Conservation (phyloP, 2,797 vertebrate genomes). For the Takifugu rubripes region DNA sequence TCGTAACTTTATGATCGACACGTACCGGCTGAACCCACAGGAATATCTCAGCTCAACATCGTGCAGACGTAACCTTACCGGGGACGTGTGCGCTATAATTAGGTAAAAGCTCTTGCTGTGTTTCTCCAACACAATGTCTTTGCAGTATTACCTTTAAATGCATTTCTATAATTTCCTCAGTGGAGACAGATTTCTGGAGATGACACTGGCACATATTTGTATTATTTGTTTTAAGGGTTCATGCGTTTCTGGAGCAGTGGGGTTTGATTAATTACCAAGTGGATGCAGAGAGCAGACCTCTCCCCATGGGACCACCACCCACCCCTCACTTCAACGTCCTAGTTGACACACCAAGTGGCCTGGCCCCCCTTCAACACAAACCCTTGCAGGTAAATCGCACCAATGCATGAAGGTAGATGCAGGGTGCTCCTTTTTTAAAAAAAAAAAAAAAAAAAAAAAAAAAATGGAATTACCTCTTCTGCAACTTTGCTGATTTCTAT, state of each 20-base stretch:
- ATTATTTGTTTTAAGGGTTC: constrained; percentile 77
- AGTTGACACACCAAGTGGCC: constrained; percentile 86
- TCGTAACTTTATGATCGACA: constrained; percentile 98
- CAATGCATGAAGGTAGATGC: not conserved
- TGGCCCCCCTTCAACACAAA: constrained; percentile 91
- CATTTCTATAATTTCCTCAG: constrained; percentile 4
- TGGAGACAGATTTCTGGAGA: not conserved
- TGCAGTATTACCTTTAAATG: not conserved
- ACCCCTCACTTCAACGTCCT: constrained; percentile 96
- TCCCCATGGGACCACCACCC: constrained; percentile 95
- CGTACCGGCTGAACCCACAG: constrained; percentile 93
- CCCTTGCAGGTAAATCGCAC: constrained; percentile 82
- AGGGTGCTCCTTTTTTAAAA: too few relatives aligned
- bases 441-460: not conserved
- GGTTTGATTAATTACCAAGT: constrained; percentile 98
- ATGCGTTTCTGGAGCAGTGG: constrained; percentile 96
- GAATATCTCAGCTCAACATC: constrained; percentile 94
- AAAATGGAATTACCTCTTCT: not conserved
- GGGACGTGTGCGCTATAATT: constrained; percentile 93
- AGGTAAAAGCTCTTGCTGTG: constrained; percentile 70
- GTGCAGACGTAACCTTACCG: constrained; percentile 90
- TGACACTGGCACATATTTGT: not conserved
- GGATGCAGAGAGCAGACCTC: constrained; percentile 92
- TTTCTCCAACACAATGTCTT: constrained; percentile 12
- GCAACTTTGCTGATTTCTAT: not conserved